Conservation (phyloP, 1,140 invertebrate species). For the Latrodectus geometricus region DNA sequence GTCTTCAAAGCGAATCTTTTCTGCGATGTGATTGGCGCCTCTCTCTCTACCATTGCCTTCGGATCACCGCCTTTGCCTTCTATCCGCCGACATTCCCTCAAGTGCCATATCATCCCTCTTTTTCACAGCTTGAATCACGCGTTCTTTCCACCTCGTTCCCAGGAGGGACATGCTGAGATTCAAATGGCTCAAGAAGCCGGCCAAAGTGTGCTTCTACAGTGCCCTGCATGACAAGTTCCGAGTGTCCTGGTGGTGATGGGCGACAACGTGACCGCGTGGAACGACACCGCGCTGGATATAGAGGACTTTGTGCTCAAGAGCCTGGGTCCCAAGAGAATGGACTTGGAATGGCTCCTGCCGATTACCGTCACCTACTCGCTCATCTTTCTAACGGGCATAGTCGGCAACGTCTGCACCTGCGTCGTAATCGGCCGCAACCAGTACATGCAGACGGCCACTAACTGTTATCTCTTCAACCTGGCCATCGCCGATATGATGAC, state of each 20-base stretch:
- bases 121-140: background rate
- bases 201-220: slow-evolving; percentile 44
- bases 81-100: background rate
- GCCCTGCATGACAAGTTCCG: slow-evolving; percentile 49
- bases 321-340: slow-evolving; percentile 68
- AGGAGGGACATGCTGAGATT: slow-evolving; percentile 3
- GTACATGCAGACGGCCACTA: slow-evolving; percentile 73
- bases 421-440: slow-evolving; percentile 73
- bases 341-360: slow-evolving; percentile 67
- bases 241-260: background rate
- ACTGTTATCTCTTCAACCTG: slow-evolving; percentile 74
- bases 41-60: too few species aligned
- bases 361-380: slow-evolving; percentile 70
- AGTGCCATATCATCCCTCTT: background rate
- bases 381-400: slow-evolving; percentile 72
- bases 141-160: too few species aligned
- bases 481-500: slow-evolving; percentile 71
- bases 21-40: too few species aligned
- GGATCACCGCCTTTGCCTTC: background rate
- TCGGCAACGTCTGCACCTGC: slow-evolving; percentile 75
- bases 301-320: slow-evolving; percentile 29
- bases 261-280: background rate
- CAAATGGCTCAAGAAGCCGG: slow-evolving; percentile 35
- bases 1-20: too few species aligned
- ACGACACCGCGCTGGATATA: slow-evolving; percentile 56